phyloP scores from a whole-genome alignment of 1,140 invertebrate genomes.

The Thereuonema tuberculata region DNA sequence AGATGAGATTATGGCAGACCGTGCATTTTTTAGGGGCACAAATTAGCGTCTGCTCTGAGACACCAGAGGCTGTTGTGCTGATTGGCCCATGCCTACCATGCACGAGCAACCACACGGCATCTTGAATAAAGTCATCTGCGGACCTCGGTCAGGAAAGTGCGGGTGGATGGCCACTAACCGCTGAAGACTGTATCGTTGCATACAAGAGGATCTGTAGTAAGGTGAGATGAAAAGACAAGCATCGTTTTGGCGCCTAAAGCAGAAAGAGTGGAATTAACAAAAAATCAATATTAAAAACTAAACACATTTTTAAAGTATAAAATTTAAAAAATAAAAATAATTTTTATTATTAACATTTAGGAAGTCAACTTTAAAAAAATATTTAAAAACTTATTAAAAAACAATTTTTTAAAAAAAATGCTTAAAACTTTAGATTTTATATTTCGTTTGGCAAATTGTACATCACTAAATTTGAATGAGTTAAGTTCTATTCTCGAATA shows the following conservation, averaged over 20 bases:
- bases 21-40: too few relatives aligned
- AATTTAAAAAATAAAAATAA: neutral
- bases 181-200: slow-evolving; percentile 30
- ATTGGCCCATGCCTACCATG: slow-evolving; percentile 20
- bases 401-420: neutral
- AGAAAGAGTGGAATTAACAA: neutral
- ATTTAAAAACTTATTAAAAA: neutral
- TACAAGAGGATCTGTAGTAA: slow-evolving; percentile 33
- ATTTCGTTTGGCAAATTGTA: too few relatives aligned
- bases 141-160: slow-evolving; percentile 25
- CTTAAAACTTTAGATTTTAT: neutral
- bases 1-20: too few relatives aligned
- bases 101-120: slow-evolving; percentile 35
- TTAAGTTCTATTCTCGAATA: too few relatives aligned
- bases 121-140: slow-evolving; percentile 32
- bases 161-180: slow-evolving; percentile 32
- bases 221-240: slow-evolving; percentile 33
- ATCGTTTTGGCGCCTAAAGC: slow-evolving; percentile 25
- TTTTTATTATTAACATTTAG: slow-evolving; percentile 1
- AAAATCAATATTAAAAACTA: neutral
- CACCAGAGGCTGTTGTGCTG: neutral
- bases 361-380: neutral
- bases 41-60: too few relatives aligned
- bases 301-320: neutral
- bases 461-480: too few relatives aligned